phyloP scores from a whole-genome alignment of 2,113 vertebrate species.

The Podiceps cristatus region DNA sequence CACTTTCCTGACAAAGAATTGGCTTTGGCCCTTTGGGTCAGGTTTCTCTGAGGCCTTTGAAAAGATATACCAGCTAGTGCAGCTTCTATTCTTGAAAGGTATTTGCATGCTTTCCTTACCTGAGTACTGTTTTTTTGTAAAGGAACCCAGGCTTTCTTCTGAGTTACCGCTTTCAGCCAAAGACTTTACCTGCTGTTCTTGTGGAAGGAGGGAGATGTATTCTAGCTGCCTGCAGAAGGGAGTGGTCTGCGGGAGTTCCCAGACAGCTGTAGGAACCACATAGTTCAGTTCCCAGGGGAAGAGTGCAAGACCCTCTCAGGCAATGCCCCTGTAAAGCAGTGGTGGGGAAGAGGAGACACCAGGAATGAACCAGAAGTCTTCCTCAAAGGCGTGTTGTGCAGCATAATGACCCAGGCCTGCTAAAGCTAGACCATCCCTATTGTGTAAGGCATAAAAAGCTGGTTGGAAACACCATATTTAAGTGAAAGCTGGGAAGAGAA shows the following conservation, averaged over 20 bases:
- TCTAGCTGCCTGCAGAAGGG: neutral
- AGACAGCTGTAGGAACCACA: neutral
- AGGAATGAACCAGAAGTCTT: neutral
- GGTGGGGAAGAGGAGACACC: neutral
- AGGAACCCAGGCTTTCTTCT: neutral
- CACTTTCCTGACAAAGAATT: neutral
- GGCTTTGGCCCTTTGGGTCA: neutral
- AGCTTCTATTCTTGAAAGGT: neutral
- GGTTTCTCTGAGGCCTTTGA: neutral
- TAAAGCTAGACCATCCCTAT: neutral
- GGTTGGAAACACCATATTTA: neutral
- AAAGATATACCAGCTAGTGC: neutral
- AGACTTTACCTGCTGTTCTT: accelerated
- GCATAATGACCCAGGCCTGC: neutral
- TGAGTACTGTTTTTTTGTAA: neutral
- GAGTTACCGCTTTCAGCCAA: neutral
- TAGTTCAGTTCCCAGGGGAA: neutral
- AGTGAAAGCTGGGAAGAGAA: slow-evolving; percentile 1
- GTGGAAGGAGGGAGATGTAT: neutral
- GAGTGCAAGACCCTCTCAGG: neutral
- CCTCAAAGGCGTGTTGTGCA: neutral
- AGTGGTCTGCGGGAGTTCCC: neutral
- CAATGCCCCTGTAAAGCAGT: neutral
- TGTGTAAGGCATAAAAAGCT: neutral
- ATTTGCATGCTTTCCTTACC: neutral